Conservation (phyloP, 2,888 invertebrate species). For the Drosophila yooni region DNA sequence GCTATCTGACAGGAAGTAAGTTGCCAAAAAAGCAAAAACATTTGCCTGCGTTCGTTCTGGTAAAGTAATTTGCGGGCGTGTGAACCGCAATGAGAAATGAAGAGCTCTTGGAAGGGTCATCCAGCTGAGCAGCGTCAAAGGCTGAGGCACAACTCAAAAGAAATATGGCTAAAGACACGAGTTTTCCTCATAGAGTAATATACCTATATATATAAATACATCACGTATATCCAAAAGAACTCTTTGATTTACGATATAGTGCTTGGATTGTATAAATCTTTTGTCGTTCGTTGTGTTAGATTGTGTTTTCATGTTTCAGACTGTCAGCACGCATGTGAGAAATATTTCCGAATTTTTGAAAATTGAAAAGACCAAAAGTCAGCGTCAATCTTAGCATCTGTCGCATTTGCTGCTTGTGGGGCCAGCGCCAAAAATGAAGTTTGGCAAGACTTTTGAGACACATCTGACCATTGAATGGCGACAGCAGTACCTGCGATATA, state of each 20-base stretch:
- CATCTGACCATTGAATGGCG: slow-evolving; percentile 99
- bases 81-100: slow-evolving; percentile 33
- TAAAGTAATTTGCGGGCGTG: slow-evolving; percentile 56
- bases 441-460: slow-evolving; percentile 97
- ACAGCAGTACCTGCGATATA: slow-evolving; percentile 96
- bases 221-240: neutral
- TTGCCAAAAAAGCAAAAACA: slow-evolving; percentile 25
- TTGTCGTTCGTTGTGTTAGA: neutral
- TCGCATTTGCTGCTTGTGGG: slow-evolving; percentile 32
- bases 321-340: slow-evolving; percentile 32
- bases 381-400: slow-evolving; percentile 22
- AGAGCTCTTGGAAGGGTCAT: neutral
- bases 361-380: slow-evolving; percentile 18
- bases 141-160: neutral
- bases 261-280: neutral
- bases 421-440: slow-evolving; percentile 91
- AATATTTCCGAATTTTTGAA: slow-evolving; percentile 64
- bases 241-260: neutral
- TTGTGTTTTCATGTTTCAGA: neutral
- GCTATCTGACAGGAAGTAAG: slow-evolving; percentile 35
- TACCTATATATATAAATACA: neutral
- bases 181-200: neutral
- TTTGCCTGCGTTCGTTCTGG: slow-evolving; percentile 15
- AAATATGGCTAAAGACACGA: neutral
- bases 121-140: neutral